Evolutionary conservation across 2,797 vertebrate species (phyloP).

Genomic region (Centroberyx gerrardi): DNA sequence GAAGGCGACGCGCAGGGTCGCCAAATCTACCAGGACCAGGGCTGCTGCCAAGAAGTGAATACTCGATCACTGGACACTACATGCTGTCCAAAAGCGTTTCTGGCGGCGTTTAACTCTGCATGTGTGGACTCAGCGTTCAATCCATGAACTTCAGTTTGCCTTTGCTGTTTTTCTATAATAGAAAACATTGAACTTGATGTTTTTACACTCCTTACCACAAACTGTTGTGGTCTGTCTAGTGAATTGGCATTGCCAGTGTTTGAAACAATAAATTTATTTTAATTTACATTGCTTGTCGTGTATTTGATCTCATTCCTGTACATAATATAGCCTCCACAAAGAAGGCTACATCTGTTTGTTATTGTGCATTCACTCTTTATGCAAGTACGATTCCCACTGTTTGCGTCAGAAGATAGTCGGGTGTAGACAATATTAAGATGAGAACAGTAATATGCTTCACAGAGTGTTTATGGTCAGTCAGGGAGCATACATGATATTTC

Average conservation of each 20-base stretch:
- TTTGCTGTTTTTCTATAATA: slow-evolving; percentile 22
- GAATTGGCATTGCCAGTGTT: slow-evolving; percentile 30
- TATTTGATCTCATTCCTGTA: neutral
- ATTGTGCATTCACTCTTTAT: too few relatives aligned
- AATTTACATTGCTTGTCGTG: neutral
- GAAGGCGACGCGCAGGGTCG: slow-evolving; percentile 41
- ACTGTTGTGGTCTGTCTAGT: slow-evolving; percentile 16
- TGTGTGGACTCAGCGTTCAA: slow-evolving; percentile 53
- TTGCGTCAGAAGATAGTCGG: too few relatives aligned
- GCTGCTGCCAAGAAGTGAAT: slow-evolving; percentile 62
- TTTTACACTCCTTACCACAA: slow-evolving; percentile 4
- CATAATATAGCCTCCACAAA: too few relatives aligned
- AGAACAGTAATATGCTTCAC: too few relatives aligned
- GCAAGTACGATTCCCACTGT: too few relatives aligned
- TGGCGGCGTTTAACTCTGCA: slow-evolving; percentile 3
- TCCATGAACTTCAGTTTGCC: slow-evolving; percentile 31
- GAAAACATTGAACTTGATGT: slow-evolving; percentile 34
- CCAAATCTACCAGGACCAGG: slow-evolving; percentile 51
- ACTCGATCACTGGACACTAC: slow-evolving; percentile 19
- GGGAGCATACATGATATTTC: too few relatives aligned
- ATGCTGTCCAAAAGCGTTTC: neutral
- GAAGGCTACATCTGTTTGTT: too few relatives aligned
- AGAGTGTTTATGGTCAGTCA: too few relatives aligned
- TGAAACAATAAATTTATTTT: slow-evolving; percentile 55
- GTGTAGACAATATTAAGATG: too few relatives aligned